phyloP scores from a whole-genome alignment of 2,888 invertebrate species.

The Erannis defoliaria region DNA sequence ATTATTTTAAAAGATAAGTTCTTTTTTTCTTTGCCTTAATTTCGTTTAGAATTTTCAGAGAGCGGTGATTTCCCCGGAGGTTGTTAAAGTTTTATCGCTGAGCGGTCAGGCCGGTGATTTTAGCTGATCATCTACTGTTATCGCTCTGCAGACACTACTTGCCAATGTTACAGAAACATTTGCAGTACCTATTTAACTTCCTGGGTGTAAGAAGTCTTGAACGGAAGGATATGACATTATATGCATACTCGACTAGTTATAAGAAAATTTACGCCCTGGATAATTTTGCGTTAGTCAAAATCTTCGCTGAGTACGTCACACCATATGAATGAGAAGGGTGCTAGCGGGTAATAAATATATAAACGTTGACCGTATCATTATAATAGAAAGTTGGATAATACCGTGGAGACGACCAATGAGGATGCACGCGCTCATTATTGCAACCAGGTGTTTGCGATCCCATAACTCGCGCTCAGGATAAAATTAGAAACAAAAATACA shows the following conservation, averaged over 20 bases:
- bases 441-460: background rate
- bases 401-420: background rate
- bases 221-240: too few species aligned
- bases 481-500: background rate
- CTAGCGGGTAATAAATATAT: too few species aligned
- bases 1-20: conserved; percentile 12
- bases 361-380: too few species aligned
- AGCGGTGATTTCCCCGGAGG: conserved; percentile 54
- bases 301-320: too few species aligned
- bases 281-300: too few species aligned
- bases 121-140: conserved; percentile 42
- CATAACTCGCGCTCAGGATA: background rate
- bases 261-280: too few species aligned
- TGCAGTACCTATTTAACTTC: too few species aligned
- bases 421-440: background rate
- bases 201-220: too few species aligned
- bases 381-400: too few species aligned
- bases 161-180: too few species aligned
- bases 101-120: conserved; percentile 33
- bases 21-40: conserved; percentile 45
- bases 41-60: conserved; percentile 48
- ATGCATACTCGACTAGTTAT: too few species aligned
- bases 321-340: too few species aligned
- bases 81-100: conserved; percentile 48
- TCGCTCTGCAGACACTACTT: background rate